Evolutionary conservation across 2,113 vertebrate genomes (phyloP).

Genomic region (Pelmatolapia mariae): DNA sequence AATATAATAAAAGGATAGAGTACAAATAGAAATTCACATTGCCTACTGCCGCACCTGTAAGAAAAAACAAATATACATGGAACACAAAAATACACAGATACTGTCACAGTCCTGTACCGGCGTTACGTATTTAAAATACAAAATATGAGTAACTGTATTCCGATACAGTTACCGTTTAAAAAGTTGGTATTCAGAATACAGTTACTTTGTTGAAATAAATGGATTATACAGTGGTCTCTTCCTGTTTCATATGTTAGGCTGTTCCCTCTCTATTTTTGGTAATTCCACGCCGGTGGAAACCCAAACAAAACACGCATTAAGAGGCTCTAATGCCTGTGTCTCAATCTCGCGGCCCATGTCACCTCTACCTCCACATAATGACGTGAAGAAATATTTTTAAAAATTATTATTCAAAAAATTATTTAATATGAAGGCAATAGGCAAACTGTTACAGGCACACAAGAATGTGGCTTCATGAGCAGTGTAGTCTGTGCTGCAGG

Average conservation of each 20-base stretch:
- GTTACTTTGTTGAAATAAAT: not conserved
- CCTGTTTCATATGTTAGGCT: not conserved
- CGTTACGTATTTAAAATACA: not conserved
- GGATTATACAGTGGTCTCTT: not conserved
- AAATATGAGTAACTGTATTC: not conserved
- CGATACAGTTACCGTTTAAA: not conserved
- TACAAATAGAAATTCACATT: not conserved
- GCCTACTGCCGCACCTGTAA: not conserved
- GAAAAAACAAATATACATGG: not conserved
- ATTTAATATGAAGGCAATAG: not conserved
- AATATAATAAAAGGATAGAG: not conserved
- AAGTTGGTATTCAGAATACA: not conserved
- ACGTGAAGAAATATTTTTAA: not conserved
- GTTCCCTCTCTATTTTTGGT: not conserved
- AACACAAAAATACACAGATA: not conserved
- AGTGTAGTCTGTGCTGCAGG: not conserved
- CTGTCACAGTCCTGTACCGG: not conserved
- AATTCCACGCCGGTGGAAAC: not conserved
- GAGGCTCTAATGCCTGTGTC: not conserved
- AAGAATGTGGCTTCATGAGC: not conserved
- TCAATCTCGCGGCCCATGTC: not conserved
- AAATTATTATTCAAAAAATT: not conserved
- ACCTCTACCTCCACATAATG: not conserved
- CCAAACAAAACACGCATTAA: not conserved
- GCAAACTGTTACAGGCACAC: not conserved